Percentiles rank a stretch among this genome's conserved stretches.
phyloP scores from a whole-genome alignment of 2,888 invertebrate genomes.

The Drosophila subquinaria region DNA sequence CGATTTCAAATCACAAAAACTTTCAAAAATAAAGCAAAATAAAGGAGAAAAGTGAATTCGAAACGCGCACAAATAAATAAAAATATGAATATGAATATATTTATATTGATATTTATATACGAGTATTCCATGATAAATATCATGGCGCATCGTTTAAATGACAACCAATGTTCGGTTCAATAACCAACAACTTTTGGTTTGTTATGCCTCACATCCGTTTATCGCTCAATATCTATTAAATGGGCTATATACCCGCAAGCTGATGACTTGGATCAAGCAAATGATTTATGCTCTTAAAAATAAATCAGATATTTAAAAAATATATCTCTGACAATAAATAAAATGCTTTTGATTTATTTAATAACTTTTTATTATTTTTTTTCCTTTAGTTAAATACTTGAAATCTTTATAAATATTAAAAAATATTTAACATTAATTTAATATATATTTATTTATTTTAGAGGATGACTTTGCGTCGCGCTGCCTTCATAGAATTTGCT shows the following conservation, averaged over 20 bases:
- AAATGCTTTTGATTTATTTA: background rate
- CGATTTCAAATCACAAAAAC: constrained; percentile 66
- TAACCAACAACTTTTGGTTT: constrained; percentile 62
- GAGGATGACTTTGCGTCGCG: background rate
- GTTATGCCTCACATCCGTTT: constrained; percentile 39
- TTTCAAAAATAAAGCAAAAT: constrained; percentile 41
- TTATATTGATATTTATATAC: constrained; percentile 18
- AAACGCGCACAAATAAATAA: constrained; percentile 35
- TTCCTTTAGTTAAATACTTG: too few relatives aligned
- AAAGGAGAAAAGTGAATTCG: constrained; percentile 28
- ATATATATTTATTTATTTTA: background rate
- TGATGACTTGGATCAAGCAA: background rate
- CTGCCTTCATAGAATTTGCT: background rate
- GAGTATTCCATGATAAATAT: constrained; percentile 66
- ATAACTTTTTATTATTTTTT: background rate
- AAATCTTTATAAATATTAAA: background rate
- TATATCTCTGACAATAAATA: background rate
- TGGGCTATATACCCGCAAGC: constrained; percentile 8
- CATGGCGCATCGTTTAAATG: constrained; percentile 56
- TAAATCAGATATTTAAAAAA: background rate
- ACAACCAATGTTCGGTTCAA: constrained; percentile 61
- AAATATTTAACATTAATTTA: background rate
- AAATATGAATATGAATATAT: constrained; percentile 37
- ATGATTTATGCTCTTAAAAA: background rate
- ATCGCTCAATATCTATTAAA: constrained; percentile 22